Conservation (phyloP, 2,888 invertebrate species). For the Agrilus biguttatus region DNA sequence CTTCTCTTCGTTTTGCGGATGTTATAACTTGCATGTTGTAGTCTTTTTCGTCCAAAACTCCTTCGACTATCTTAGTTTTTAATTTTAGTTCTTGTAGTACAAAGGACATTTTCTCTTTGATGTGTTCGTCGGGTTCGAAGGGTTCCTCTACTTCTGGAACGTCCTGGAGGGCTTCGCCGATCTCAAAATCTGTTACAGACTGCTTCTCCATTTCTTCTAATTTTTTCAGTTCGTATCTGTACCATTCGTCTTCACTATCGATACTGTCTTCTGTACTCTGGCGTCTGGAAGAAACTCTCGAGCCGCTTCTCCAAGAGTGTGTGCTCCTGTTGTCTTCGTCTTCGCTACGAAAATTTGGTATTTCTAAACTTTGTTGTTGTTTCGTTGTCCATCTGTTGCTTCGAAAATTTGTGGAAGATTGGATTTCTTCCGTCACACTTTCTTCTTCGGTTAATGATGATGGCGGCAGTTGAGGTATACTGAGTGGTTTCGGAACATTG, state of each 20-base stretch:
- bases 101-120: constrained; percentile 67
- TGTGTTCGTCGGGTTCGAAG: constrained; percentile 50
- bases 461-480: neutral
- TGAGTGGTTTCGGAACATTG: constrained; percentile 5
- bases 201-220: constrained; percentile 74
- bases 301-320: constrained; percentile 76
- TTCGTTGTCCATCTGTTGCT: constrained; percentile 47
- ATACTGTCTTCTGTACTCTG: constrained; percentile 89
- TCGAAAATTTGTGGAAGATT: constrained; percentile 46
- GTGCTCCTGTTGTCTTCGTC: constrained; percentile 76
- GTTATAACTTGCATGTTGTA: constrained; percentile 25
- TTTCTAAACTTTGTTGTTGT: constrained; percentile 67
- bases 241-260: constrained; percentile 89
- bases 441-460: constrained; percentile 11
- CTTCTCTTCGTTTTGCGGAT: constrained; percentile 27
- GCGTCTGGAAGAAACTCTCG: constrained; percentile 68
- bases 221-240: constrained; percentile 75
- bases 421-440: constrained; percentile 45
- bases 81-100: constrained; percentile 62
- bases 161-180: constrained; percentile 45
- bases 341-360: constrained; percentile 49
- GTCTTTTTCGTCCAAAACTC: constrained; percentile 27
- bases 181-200: constrained; percentile 41
- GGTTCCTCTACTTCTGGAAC: constrained; percentile 34
- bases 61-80: constrained; percentile 41